Evolutionary conservation across 2,113 vertebrate genomes (phyloP).

Genomic region (Xenopus laevis): DNA sequence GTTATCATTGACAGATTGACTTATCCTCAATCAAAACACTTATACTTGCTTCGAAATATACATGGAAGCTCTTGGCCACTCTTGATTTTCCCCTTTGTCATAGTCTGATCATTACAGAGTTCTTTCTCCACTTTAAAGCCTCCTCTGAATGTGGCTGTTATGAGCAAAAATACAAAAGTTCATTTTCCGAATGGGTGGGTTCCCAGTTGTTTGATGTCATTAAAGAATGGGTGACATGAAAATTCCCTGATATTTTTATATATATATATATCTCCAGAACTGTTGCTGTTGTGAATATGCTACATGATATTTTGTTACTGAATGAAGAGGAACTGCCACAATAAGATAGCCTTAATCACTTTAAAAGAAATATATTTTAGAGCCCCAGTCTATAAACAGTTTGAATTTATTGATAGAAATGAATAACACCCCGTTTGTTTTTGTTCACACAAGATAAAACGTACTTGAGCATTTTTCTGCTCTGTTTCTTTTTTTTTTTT

Average conservation of each 20-base stretch:
- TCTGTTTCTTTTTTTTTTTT: neutral
- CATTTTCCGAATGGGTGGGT: conserved; percentile 63
- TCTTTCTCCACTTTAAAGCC: too few relatives aligned
- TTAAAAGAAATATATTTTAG: too few relatives aligned
- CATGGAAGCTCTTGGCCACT: neutral
- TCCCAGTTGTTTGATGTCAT: conserved; percentile 69
- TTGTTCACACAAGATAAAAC: neutral
- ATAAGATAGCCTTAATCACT: neutral
- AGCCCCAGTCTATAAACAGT: too few relatives aligned
- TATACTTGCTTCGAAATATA: neutral
- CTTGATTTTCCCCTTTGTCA: too few relatives aligned
- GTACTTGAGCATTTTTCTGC: neutral
- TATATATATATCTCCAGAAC: neutral
- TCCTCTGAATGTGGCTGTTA: too few relatives aligned
- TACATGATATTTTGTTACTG: neutral
- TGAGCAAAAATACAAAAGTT: conserved; percentile 58
- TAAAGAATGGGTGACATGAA: conserved; percentile 67
- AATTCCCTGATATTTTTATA: conserved; percentile 53
- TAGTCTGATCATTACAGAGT: too few relatives aligned
- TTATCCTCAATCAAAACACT: neutral
- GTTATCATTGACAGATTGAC: neutral
- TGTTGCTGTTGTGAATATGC: conserved; percentile 16
- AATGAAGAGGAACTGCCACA: neutral
- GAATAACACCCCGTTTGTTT: neutral
- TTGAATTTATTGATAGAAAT: neutral